Evolutionary conservation across 2,113 vertebrate species (phyloP).

Genomic region (Hippopotamus amphibius): DNA sequence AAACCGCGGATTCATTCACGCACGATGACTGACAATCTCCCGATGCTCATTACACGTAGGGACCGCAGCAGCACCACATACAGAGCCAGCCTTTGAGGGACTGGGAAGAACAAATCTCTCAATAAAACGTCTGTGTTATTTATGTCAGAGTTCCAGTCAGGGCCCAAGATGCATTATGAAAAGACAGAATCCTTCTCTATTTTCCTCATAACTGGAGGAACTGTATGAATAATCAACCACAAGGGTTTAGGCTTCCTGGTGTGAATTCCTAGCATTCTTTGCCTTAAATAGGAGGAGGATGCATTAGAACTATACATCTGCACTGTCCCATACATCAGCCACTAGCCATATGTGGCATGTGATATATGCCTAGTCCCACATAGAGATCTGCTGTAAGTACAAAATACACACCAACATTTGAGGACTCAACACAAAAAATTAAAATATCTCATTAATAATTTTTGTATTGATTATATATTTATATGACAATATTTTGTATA

Average conservation of each 20-base stretch:
- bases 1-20: background rate
- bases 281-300: slow-evolving; percentile 38
- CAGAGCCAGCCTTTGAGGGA: background rate
- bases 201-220: background rate
- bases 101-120: background rate
- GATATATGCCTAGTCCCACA: background rate
- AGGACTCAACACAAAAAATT: background rate
- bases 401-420: background rate
- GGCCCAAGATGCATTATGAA: background rate
- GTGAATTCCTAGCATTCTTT: background rate
- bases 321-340: background rate
- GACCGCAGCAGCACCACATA: background rate
- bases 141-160: slow-evolving; percentile 10
- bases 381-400: background rate
- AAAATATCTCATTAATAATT: background rate
- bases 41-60: background rate
- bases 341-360: background rate
- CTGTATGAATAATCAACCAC: background rate
- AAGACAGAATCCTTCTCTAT: slow-evolving; percentile 4
- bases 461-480: background rate
- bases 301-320: background rate
- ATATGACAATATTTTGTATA: background rate
- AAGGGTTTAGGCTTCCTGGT: background rate
- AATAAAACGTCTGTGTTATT: background rate
- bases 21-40: background rate